Base-by-base conservation (phyloP, 2,888 invertebrate species). In the Cylloceria caligata region DNA sequence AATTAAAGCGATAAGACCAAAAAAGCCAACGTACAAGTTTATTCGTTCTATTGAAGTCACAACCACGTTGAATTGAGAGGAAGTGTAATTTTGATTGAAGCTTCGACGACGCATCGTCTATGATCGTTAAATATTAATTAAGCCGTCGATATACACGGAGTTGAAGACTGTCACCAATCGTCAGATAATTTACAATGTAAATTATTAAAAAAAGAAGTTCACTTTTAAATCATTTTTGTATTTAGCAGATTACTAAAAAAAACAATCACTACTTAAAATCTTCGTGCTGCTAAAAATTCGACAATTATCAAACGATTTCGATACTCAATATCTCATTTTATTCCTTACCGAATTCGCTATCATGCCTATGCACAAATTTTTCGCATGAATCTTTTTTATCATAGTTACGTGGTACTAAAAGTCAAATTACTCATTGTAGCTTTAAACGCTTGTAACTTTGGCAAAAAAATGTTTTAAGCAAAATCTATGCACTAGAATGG, bases 41-140 rank as follows among this genome's bases (percentile, higher is more conserved):
- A 42, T 62, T 45, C 21, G 45, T 60, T 60, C 60, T 6, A 34
- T 45, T 45, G 19, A n/a, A 60, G 57, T 72, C 72, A 72, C 72
- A 72, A 72, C 72, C 72, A 60, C 72, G 72, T 47, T 47, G 30
- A 60, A 16, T 21, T 34, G 9, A 34, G 19, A 60, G 7, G 30
- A n/a, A 19, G 16, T 36, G 16, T 34, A 30, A 65, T 42, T 57
- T 71, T 71, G 55, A 57, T 57, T 57, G n/a, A 21, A 57, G 55
- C 27, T 27, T 60, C 34, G 16, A 42, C 42, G 39, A 24, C 16
- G 55, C 57, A 16, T 39, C 1, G 42, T 55, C 57, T 30, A 36
- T 19, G 34, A 34, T 60, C 34, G 60, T 60, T 60, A 9, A 16
- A 36, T 19, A 21, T 52, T 52, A n/a, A 30, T 57, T 57, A n/a